These are phyloP conservation scores for Tribolium madens DNA, from an alignment of 1,140 invertebrate species.

Conservation along the genomic window DNA sequence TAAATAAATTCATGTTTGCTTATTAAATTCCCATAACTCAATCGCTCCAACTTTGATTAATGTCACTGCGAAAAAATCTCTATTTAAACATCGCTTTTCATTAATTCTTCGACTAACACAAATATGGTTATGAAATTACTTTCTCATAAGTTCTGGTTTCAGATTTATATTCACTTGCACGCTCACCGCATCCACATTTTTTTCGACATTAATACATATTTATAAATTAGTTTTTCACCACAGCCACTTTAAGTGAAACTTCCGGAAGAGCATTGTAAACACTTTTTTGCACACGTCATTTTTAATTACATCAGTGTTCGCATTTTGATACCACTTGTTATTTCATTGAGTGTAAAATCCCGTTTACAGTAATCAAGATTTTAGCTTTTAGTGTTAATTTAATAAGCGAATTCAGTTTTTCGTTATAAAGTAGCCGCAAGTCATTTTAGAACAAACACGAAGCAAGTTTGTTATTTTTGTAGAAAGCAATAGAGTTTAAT, in stretches of 20 bases:
- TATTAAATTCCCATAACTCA: neutral
- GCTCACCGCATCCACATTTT: neutral
- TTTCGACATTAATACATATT: slow-evolving; percentile 6
- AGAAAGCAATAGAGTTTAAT: neutral
- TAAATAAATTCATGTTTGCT: neutral
- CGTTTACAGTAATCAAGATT: too few species aligned
- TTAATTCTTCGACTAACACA: neutral
- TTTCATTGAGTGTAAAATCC: neutral
- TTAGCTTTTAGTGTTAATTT: slow-evolving; percentile 5
- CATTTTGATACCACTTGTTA: neutral
- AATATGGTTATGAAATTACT: slow-evolving; percentile 19
- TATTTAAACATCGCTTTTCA: neutral
- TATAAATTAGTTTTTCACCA: slow-evolving; percentile 2
- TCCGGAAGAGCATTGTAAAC: slow-evolving; percentile 22
- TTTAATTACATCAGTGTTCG: neutral
- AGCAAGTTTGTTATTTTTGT: neutral
- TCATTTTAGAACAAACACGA: neutral
- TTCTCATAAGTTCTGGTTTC: neutral
- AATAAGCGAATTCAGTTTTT: neutral
- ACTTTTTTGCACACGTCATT: slow-evolving; percentile 7
- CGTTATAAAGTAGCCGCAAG: neutral
- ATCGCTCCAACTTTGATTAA: neutral
- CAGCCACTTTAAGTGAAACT: neutral
- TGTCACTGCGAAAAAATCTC: neutral
- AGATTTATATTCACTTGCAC: neutral